phyloP scores from a whole-genome alignment of 2,888 invertebrate genomes.

The Anarsia innoxiella region DNA sequence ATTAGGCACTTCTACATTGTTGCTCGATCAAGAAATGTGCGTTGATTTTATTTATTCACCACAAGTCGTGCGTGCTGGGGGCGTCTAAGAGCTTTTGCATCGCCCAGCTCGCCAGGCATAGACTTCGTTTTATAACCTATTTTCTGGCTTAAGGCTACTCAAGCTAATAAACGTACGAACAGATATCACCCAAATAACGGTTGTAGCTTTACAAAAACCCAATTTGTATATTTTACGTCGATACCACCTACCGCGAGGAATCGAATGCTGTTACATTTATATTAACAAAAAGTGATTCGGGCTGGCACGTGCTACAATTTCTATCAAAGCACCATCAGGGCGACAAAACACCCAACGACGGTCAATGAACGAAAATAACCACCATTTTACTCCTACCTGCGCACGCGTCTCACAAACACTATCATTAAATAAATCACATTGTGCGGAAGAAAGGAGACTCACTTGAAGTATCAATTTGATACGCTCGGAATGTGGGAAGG shows the following conservation, averaged over 20 bases:
- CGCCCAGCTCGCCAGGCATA: no score
- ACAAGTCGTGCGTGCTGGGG: slow-evolving; percentile 9
- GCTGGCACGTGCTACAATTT: slow-evolving; percentile 38
- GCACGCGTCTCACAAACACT: slow-evolving; percentile 26
- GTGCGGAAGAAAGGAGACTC: slow-evolving; percentile 19
- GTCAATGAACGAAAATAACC: slow-evolving; percentile 56
- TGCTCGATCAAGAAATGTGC: slow-evolving; percentile 7
- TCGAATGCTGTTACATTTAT: background rate
- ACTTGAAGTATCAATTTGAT: slow-evolving; percentile 12
- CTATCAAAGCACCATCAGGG: slow-evolving; percentile 20
- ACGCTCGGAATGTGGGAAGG: slow-evolving; percentile 9
- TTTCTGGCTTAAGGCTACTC: no score
- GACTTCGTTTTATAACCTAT: no score
- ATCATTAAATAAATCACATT: slow-evolving; percentile 31
- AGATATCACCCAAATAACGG: no score
- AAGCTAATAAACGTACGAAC: no score
- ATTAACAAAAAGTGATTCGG: slow-evolving; percentile 12
- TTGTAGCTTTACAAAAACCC: no score
- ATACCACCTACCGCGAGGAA: background rate
- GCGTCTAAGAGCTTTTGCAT: slow-evolving; percentile 5
- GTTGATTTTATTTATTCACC: slow-evolving; percentile 7
- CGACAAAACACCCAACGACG: slow-evolving; percentile 48
- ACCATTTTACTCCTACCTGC: slow-evolving; percentile 30
- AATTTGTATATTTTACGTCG: no score
- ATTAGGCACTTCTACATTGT: slow-evolving; percentile 12